Evolutionary conservation across 2,888 invertebrate species (phyloP).

Genomic region (Idaea aversata): DNA sequence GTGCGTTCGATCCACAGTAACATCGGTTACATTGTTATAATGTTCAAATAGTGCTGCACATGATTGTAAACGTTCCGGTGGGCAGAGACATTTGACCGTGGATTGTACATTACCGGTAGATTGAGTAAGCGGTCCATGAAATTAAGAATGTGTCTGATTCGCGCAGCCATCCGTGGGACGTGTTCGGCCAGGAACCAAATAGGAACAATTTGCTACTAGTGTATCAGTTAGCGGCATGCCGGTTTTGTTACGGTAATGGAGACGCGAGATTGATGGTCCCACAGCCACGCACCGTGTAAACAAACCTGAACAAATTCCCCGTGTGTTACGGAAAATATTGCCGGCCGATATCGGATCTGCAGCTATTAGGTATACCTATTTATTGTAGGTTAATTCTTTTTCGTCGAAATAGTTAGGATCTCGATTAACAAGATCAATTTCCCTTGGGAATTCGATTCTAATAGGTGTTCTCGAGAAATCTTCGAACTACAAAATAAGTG

Average conservation of each 20-base stretch:
- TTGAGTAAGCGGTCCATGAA: constrained; percentile 63
- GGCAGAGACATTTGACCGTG: no score
- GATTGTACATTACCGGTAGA: constrained; percentile 31
- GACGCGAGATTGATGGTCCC: constrained; percentile 44
- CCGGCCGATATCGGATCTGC: constrained; percentile 2
- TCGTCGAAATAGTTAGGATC: no score
- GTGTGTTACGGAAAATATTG: constrained; percentile 3
- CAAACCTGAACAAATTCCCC: constrained; percentile 19
- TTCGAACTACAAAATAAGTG: no score
- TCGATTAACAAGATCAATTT: no score
- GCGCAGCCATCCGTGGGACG: constrained; percentile 42
- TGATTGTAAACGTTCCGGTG: no score
- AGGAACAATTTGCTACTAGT: constrained; percentile 58
- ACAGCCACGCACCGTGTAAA: constrained; percentile 18
- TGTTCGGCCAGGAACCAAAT: constrained; percentile 60
- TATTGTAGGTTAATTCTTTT: no score
- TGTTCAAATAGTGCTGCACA: no score
- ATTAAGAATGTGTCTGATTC: constrained; percentile 64
- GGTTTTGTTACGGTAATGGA: constrained; percentile 30
- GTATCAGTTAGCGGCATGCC: constrained; percentile 44
- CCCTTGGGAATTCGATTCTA: no score
- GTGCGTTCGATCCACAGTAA: no score
- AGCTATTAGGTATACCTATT: no score
- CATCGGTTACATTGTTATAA: constrained; percentile 22
- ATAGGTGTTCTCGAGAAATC: no score